Base-by-base conservation (phyloP, 2,888 invertebrate genomes). In the Mantis religiosa region DNA sequence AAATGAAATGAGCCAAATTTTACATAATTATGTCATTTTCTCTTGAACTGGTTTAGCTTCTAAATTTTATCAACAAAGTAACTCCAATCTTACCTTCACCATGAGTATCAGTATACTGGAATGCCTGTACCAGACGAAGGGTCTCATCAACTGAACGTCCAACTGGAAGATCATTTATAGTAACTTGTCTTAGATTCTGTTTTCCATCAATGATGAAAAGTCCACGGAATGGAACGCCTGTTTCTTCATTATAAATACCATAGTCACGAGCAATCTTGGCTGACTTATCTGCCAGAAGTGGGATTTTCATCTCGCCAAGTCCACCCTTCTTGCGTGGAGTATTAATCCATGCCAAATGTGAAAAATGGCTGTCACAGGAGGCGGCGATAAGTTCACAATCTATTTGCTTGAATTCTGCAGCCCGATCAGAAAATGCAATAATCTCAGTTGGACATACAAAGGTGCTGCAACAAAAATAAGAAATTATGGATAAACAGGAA, bases 361-460 rank as follows among this genome's bases (percentile, higher is more conserved):
- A 97, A 95, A 98, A 99, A 93, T 99, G 98, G 87, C 98, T 98
- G 94, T 99, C 99, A 41, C 98, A 98, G 88, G 99, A 99, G 90
- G 97, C 98, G 89, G 96, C 99, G 92, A 99, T 95, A 12, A 99
- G 93, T 92, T 98, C 97, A 92, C 98, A 97, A 87, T 96, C 96
- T 91, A 98, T 97, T 92, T 96, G 96, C 90, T 96, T 95, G 94
- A 98, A 98, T 92, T 98, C 97, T 81, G 96, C 95, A 0, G 95
- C 96, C 90, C 97, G 96, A 91, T 99, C 99, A 2, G 98, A 98
- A 94, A 99, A 99, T 15, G 99, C 98, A 92, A 99, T 98, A 92
- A 99, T 99, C 95, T 99, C 99, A 14, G 99, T 98, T 83, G 98
- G 92, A 87, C 92, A 92, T 28, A 95, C 95, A 92, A 95, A 95